Conservation (phyloP, 92 coral and sea anemone species). For the Palythoa grandis region DNA sequence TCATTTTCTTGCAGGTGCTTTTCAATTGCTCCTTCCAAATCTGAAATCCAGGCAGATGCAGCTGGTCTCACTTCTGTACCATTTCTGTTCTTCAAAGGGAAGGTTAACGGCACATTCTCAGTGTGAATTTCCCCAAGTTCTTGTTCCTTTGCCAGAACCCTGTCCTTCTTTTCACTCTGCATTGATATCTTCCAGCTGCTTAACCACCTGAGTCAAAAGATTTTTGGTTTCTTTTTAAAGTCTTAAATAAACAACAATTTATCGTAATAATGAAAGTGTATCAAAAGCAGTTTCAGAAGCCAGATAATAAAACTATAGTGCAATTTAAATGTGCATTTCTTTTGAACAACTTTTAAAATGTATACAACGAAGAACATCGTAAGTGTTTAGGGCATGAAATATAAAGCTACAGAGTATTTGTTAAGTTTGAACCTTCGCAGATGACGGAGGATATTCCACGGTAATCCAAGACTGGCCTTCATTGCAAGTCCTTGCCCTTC, state of each 20-base stretch:
- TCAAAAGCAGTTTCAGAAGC: background rate
- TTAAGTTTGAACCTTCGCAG: constrained; percentile 41
- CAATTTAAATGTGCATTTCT: background rate
- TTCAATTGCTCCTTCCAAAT: constrained; percentile 11
- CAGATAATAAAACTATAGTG: background rate
- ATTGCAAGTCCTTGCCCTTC: constrained; percentile 47
- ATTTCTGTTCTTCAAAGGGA: constrained; percentile 7
- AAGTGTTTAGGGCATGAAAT: background rate
- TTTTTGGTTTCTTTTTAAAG: background rate
- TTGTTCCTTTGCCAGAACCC: constrained; percentile 30
- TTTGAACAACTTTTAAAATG: background rate
- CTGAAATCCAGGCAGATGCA: constrained; percentile 36
- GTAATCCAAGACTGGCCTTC: constrained; percentile 45
- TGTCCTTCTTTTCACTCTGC: constrained; percentile 44
- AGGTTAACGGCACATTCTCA: constrained; percentile 31
- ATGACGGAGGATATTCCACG: constrained; percentile 50
- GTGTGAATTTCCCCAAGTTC: constrained; percentile 29
- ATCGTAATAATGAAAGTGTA: background rate
- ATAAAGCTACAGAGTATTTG: background rate
- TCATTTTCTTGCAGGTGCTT: constrained; percentile 39
- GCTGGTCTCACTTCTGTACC: constrained; percentile 42
- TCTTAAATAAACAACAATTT: background rate
- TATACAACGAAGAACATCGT: background rate
- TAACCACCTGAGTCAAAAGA: constrained; percentile 15
- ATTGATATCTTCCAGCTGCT: constrained; percentile 36